Evolutionary conservation across 2,113 vertebrate species (phyloP).

Genomic region (Acrocephalus kingi): DNA sequence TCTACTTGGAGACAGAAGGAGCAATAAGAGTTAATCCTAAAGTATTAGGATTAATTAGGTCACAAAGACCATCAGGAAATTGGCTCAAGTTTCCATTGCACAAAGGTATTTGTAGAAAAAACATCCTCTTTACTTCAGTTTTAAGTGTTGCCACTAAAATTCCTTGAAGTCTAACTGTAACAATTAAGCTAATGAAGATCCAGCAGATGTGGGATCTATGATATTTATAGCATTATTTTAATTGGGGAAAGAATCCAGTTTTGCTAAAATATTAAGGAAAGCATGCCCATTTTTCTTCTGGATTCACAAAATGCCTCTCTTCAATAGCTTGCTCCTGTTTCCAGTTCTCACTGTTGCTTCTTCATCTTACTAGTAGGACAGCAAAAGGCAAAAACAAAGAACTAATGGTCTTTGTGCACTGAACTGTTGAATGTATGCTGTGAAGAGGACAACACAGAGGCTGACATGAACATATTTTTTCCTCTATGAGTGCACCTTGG

Average conservation of each 20-base stretch:
- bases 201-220: slow-evolving; percentile 12
- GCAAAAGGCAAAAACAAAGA: not conserved
- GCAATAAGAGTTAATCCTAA: not conserved
- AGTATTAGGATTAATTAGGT: no score
- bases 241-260: not conserved
- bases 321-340: not conserved
- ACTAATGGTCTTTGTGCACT: not conserved
- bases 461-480: not conserved
- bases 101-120: not conserved
- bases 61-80: not conserved
- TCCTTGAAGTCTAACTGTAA: not conserved
- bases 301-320: not conserved
- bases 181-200: slow-evolving; percentile 29
- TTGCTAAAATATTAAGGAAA: slow-evolving; percentile 37
- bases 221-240: not conserved
- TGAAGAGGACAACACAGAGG: not conserved
- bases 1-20: not conserved
- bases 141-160: not conserved
- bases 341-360: not conserved
- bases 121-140: not conserved
- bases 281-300: not conserved
- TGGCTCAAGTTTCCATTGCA: not conserved
- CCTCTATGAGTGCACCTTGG: not conserved
- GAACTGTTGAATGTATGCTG: not conserved
- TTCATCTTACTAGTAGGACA: not conserved